Conservation (phyloP, 1,140 invertebrate species). For the Saxidomus purpurata region DNA sequence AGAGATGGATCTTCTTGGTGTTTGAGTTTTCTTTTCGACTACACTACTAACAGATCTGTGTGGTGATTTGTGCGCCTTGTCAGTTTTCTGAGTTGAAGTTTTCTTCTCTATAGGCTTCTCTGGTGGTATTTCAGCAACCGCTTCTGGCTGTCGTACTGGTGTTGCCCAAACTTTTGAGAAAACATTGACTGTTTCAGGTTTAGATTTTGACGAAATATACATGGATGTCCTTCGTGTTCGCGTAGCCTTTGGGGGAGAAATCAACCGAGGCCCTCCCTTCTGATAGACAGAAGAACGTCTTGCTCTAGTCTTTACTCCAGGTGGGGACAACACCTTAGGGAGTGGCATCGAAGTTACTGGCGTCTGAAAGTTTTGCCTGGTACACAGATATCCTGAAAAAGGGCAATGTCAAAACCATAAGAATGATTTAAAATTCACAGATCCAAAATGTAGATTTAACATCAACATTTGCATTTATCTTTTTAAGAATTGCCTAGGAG, state of each 20-base stretch:
- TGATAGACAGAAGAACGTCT: conserved; percentile 60
- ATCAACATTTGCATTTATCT: too few species aligned
- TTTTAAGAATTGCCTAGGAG: too few species aligned
- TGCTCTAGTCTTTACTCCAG: conserved; percentile 54
- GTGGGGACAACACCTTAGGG: conserved; percentile 31
- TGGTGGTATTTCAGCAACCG: not conserved
- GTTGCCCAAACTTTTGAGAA: conserved; percentile 63
- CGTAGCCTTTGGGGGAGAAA: not conserved
- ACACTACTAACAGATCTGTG: not conserved
- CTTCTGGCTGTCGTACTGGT: not conserved
- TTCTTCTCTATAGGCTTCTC: not conserved
- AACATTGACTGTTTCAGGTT: not conserved
- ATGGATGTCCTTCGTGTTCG: conserved; percentile 41
- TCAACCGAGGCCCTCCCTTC: not conserved
- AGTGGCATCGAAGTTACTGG: not conserved
- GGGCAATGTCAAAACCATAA: too few species aligned
- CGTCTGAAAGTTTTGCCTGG: not conserved
- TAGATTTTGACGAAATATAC: conserved; percentile 56
- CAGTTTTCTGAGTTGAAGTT: not conserved
- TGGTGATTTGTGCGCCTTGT: not conserved
- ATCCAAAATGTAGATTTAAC: too few species aligned
- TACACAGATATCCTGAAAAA: conserved; percentile 61
- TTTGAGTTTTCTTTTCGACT: not conserved
- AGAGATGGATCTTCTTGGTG: not conserved
- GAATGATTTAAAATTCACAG: too few species aligned